Percentiles rank a stretch among this genome's conserved stretches.
These are phyloP conservation scores for Fopius arisanus DNA, from an alignment of 1,140 invertebrate genomes.

Conservation along the genomic window DNA sequence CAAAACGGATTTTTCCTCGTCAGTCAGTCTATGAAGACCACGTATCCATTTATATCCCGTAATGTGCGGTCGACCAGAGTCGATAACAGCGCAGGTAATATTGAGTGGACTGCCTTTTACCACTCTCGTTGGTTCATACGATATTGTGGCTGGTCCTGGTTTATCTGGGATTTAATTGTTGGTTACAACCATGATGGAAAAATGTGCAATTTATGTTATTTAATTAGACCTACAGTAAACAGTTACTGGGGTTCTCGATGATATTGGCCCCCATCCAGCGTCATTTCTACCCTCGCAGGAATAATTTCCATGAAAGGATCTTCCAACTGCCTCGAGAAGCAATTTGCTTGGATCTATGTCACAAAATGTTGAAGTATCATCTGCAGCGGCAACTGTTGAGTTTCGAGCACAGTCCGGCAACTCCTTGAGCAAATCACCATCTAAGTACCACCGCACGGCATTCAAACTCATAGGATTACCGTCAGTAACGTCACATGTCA, in stretches of 20 bases:
- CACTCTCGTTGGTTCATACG: slow-evolving; percentile 76
- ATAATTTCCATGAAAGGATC: slow-evolving; percentile 90
- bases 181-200: neutral
- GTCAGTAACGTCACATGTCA: slow-evolving; percentile 78
- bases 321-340: slow-evolving; percentile 80
- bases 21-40: slow-evolving; percentile 74
- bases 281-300: slow-evolving; percentile 87
- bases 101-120: slow-evolving; percentile 81
- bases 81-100: slow-evolving; percentile 82
- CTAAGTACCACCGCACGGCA: slow-evolving; percentile 83
- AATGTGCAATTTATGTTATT: neutral
- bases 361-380: slow-evolving; percentile 69
- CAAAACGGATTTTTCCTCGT: slow-evolving; percentile 77
- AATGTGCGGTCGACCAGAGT: slow-evolving; percentile 79
- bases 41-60: slow-evolving; percentile 82
- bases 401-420: slow-evolving; percentile 81
- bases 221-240: slow-evolving; percentile 74
- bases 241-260: slow-evolving; percentile 75
- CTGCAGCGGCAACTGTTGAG: slow-evolving; percentile 44
- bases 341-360: slow-evolving; percentile 86
- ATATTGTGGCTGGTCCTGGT: slow-evolving; percentile 76
- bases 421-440: slow-evolving; percentile 83
- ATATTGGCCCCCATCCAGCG: slow-evolving; percentile 84
- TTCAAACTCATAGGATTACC: slow-evolving; percentile 74
- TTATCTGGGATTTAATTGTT: slow-evolving; percentile 66